Conservation (phyloP, 2,888 invertebrate genomes). For the Furcula furcula region DNA sequence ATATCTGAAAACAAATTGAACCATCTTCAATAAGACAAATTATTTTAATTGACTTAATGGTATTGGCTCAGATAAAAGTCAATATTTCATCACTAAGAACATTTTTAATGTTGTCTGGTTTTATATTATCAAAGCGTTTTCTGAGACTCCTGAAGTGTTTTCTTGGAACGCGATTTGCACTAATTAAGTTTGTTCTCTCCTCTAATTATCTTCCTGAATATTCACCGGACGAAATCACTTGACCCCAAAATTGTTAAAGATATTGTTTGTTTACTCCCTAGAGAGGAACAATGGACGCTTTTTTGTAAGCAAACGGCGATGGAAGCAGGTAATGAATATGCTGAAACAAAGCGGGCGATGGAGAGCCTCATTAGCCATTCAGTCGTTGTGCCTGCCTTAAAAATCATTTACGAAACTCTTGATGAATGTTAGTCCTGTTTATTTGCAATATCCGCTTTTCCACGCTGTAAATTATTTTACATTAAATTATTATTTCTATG, state of each 20-base stretch:
- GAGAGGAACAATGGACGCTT: conserved; percentile 62
- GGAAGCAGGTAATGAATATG: conserved; percentile 74
- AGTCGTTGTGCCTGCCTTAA: conserved; percentile 60
- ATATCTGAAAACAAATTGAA: too few relatives aligned
- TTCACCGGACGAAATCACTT: conserved; percentile 54
- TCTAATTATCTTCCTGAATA: conserved; percentile 57
- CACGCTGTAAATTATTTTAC: conserved; percentile 31
- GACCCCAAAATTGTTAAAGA: conserved; percentile 69
- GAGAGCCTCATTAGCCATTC: conserved; percentile 72
- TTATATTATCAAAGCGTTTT: conserved; percentile 19
- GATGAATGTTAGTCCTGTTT: conserved; percentile 58
- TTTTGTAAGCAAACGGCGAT: conserved; percentile 62
- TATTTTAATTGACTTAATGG: too few relatives aligned
- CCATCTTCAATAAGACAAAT: too few relatives aligned
- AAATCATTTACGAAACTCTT: conserved; percentile 72
- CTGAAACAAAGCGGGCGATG: conserved; percentile 68
- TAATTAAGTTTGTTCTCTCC: conserved; percentile 54
- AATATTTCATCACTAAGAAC: background rate
- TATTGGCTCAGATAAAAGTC: background rate
- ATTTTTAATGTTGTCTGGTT: conserved; percentile 5
- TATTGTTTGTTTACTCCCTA: conserved; percentile 63
- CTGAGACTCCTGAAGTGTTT: conserved; percentile 20
- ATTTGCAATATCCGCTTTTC: conserved; percentile 34
- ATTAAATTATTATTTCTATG: conserved; percentile 22
- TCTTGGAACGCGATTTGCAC: conserved; percentile 36